Evolutionary conservation across 2,888 invertebrate species (phyloP), one percentile per base, ranked within the genome.

Genomic region (Harpagoxenus sublaevis): DNA sequence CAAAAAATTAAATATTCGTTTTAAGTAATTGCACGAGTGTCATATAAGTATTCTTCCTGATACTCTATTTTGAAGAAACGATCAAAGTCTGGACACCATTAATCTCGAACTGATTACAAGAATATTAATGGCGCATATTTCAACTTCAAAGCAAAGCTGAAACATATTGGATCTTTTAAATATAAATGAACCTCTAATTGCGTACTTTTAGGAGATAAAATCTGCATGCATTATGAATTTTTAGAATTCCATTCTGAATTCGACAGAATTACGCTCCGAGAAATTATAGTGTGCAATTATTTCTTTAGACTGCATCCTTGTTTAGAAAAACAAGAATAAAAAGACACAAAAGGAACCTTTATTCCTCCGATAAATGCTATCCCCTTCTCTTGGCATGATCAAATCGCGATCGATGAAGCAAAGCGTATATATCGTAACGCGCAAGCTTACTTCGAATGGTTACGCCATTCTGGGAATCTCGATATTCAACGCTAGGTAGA

Each of bases 321-420:
- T 78, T 55, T 55, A 18, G 28, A n/a, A 6, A n/a, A 55, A 68
- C 9, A 55, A 18, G 23, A 45, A 45, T 45, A 78, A 23, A 23
- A 23, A 23, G 0, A 23, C 23, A 23, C 23, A 23, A 23, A 23
- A 70, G 55, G 1, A 12, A 15, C 39, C 23, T 74, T 74, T 81
- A 74, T 81, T 73, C 12, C 28, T 35, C 15, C 60, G 31, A 73
- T 60, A 60, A 81, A 48, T 35, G 28, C 45, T 12, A 81, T 8
- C 28, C 60, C 12, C 39, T n/a, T 39, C 48, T 45, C 23, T 60
- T 12, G 60, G 35, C 48, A 57, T 60, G 74, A 79, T 60, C 60
- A 39, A 81, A 81, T 81, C 60, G 53, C 79, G 74, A 81, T 81
- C 74, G 74, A 74, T 74, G 75, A 74, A 74, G 60, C 79, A 74